A percentile compares a stretch with the other conserved stretches of the same genome.
These are phyloP conservation scores for Timema cristinae DNA, from an alignment of 2,888 invertebrate genomes.

Conservation along the genomic window DNA sequence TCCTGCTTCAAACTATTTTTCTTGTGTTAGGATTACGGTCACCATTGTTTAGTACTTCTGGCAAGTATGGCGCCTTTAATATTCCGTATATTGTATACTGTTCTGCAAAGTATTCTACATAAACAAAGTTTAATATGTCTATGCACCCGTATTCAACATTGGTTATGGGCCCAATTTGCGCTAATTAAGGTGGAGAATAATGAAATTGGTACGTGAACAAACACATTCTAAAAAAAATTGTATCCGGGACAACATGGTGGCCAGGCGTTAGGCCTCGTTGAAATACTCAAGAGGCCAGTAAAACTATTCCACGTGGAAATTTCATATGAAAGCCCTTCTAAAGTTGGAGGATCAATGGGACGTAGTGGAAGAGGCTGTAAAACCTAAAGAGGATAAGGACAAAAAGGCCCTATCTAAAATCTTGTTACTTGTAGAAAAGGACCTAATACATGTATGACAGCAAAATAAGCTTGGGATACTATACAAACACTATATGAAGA, in stretches of 20 bases:
- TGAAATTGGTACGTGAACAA: not conserved
- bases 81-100: too few species aligned
- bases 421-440: not conserved
- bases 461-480: not conserved
- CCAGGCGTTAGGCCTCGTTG: not conserved
- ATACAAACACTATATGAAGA: not conserved
- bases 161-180: too few species aligned
- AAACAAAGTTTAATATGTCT: too few species aligned
- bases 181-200: too few species aligned
- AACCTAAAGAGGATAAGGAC: not conserved
- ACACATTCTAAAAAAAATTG: not conserved
- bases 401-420: not conserved
- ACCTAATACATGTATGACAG: not conserved
- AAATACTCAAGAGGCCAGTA: not conserved
- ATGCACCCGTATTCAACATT: too few species aligned
- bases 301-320: not conserved
- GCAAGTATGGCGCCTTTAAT: too few species aligned
- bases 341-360: slow-evolving; percentile 3
- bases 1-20: too few species aligned
- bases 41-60: too few species aligned
- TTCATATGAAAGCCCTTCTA: slow-evolving; percentile 1
- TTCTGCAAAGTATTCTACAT: too few species aligned
- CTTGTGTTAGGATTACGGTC: too few species aligned
- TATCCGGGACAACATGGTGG: not conserved
- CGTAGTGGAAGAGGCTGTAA: not conserved